These are phyloP conservation scores for Hydrozoanthus tunicans DNA, from an alignment of 64 coral and sea anemone genomes.

Conservation along the genomic window DNA sequence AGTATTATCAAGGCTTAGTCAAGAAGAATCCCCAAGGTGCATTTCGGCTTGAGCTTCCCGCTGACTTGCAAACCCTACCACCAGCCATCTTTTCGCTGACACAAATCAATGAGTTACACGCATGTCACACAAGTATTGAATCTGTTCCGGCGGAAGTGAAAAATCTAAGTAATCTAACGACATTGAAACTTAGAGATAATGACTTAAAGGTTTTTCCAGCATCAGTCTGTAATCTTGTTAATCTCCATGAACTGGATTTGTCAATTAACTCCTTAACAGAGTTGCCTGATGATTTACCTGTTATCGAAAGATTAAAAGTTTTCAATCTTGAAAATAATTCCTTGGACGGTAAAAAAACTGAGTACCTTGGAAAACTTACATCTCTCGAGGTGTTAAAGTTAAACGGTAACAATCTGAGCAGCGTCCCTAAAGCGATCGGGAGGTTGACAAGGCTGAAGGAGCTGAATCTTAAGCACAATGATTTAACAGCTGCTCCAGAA, in stretches of 20 bases:
- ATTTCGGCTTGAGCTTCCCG: neutral
- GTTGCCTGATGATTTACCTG: conserved; percentile 27
- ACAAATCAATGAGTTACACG: conserved; percentile 11
- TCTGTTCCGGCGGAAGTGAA: conserved; percentile 26
- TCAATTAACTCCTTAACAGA: conserved; percentile 41
- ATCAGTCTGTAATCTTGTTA: conserved; percentile 33
- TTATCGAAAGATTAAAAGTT: conserved; percentile 14
- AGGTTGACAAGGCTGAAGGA: neutral
- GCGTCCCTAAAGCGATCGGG: conserved; percentile 25
- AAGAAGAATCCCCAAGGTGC: neutral
- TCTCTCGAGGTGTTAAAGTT: conserved; percentile 31
- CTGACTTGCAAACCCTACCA: neutral
- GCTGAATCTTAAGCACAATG: conserved; percentile 36
- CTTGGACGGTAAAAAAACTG: conserved; percentile 12
- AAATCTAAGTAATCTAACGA: conserved; percentile 25
- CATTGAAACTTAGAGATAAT: conserved; percentile 29
- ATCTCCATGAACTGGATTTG: conserved; percentile 43
- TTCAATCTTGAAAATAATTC: conserved; percentile 31
- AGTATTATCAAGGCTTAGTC: neutral
- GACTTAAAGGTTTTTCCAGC: conserved; percentile 35
- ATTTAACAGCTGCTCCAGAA: conserved; percentile 17
- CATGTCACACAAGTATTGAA: conserved; percentile 22
- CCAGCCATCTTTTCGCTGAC: neutral
- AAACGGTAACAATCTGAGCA: conserved; percentile 6
- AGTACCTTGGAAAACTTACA: conserved; percentile 8